Evolutionary conservation across 1,140 invertebrate genomes (phyloP), one percentile per base, ranked within the genome.

Genomic region (Hylyphantes graminicola): DNA sequence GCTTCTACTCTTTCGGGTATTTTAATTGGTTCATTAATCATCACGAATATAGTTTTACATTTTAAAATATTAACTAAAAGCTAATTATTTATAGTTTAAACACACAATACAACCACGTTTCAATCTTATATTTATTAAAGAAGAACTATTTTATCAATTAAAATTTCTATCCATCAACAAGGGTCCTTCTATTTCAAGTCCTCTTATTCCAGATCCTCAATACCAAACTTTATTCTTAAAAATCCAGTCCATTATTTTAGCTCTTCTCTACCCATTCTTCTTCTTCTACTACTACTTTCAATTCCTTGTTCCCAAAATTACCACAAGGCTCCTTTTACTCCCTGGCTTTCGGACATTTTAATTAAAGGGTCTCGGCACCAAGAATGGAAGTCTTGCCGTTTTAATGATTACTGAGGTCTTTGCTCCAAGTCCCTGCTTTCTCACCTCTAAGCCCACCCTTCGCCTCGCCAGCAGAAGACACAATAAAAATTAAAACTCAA

Each of bases 401-500:
- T 83, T 83, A 83, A 83, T 83, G 80, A 83, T 83, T 83, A 83
- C 50, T 35, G 70, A 72, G 70, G 80, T 64, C 68, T 83, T 83
- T 83, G 80, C 72, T 70, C 53, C 10, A 75, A 83, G 80, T 83
- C 80, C 74, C 80, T 83, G 74, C 75, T 72, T 83, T 83, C 80
- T 83, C 80, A 83, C 19, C 70, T 55, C 50, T 75, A 74, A 83
- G 72, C 70, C 80, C 57, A 57, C 80, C 65, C 67, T 75, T 75
- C 80, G 50, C 35, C 35, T 35, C 35, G 35, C 35, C 35, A 35
- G 35, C 35, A 73, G 68, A 50, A n/a, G 55, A 57, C 80, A 74
- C 80, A 83, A 83, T 83, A 83, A 83, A 83, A 83, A 83, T 83
- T 83, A 83, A 83, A 83, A 83, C 80, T 83, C 80, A 83, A 83